phyloP scores from a whole-genome alignment of 2,797 vertebrate genomes.

The Gymnothorax reevesii region DNA sequence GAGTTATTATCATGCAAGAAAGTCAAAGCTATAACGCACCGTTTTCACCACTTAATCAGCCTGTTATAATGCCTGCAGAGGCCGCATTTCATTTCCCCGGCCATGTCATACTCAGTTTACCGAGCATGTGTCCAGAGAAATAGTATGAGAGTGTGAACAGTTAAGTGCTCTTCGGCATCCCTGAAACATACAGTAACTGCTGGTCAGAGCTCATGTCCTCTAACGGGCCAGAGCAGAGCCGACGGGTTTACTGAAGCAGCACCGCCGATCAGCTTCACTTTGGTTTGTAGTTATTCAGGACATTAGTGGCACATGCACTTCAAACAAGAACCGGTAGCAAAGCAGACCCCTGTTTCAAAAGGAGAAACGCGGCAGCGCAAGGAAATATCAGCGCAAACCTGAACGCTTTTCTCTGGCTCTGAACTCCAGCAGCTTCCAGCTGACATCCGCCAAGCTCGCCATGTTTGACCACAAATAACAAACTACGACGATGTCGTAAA shows the following conservation, averaged over 20 bases:
- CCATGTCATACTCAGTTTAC: not conserved
- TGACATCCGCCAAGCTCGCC: slow-evolving; percentile 80
- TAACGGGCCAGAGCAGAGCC: not conserved
- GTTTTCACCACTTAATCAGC: not conserved
- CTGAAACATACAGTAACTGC: not conserved
- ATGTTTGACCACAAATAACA: slow-evolving; percentile 62
- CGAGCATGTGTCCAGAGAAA: not conserved
- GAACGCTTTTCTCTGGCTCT: slow-evolving; percentile 87
- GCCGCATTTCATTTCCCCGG: not conserved
- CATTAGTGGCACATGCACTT: not conserved
- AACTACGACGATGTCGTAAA: slow-evolving; percentile 73
- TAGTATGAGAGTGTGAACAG: not conserved
- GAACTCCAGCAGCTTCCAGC: slow-evolving; percentile 91
- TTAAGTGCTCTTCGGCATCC: not conserved
- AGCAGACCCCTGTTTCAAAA: slow-evolving; percentile 31
- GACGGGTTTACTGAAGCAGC: not conserved
- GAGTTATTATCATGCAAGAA: too few relatives aligned
- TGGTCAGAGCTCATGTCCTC: slow-evolving; percentile 20
- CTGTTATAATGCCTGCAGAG: not conserved
- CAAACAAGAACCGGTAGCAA: not conserved
- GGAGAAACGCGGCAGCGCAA: slow-evolving; percentile 35
- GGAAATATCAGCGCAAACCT: slow-evolving; percentile 78
- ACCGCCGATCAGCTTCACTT: not conserved
- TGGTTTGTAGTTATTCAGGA: not conserved
- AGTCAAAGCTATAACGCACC: too few relatives aligned